phyloP scores from a whole-genome alignment of 2,888 invertebrate species.

The Plebejus anna region DNA sequence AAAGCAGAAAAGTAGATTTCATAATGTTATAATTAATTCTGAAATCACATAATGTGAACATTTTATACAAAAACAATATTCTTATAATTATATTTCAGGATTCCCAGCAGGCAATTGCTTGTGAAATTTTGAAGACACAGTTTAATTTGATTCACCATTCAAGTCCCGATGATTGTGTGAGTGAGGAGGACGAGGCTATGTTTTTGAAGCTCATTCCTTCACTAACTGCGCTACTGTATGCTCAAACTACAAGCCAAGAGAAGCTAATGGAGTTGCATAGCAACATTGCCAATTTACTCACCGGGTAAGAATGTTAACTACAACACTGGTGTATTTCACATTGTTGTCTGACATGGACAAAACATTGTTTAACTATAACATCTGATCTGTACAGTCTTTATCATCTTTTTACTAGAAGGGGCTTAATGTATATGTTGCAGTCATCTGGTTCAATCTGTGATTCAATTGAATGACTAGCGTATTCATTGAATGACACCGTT shows the following conservation, averaged over 20 bases:
- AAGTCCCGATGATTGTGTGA: conserved; percentile 61
- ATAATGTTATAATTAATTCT: not conserved
- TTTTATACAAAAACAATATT: not conserved
- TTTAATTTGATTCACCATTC: conserved; percentile 85
- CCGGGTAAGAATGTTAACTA: conserved; percentile 60
- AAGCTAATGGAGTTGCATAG: conserved; percentile 85
- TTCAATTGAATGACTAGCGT: too few relatives aligned
- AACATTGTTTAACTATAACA: too few relatives aligned
- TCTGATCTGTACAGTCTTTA: too few relatives aligned
- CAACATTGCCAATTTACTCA: conserved; percentile 91
- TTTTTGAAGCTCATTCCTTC: conserved; percentile 86
- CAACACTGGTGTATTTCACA: not conserved
- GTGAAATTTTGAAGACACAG: conserved; percentile 88
- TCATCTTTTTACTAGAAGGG: too few relatives aligned
- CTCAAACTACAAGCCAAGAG: conserved; percentile 75
- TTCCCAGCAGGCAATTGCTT: conserved; percentile 81
- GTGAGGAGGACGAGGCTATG: conserved; percentile 85
- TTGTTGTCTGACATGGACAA: too few relatives aligned
- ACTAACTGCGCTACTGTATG: conserved; percentile 84
- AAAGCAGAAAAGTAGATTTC: not conserved
- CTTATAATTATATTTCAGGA: conserved; percentile 60
- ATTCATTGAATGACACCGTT: too few relatives aligned
- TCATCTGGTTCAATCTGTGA: too few relatives aligned
- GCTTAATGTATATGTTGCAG: too few relatives aligned
- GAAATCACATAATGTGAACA: not conserved